Evolutionary conservation across 2,113 vertebrate genomes (phyloP).

Genomic region (Gymnarchus niloticus): DNA sequence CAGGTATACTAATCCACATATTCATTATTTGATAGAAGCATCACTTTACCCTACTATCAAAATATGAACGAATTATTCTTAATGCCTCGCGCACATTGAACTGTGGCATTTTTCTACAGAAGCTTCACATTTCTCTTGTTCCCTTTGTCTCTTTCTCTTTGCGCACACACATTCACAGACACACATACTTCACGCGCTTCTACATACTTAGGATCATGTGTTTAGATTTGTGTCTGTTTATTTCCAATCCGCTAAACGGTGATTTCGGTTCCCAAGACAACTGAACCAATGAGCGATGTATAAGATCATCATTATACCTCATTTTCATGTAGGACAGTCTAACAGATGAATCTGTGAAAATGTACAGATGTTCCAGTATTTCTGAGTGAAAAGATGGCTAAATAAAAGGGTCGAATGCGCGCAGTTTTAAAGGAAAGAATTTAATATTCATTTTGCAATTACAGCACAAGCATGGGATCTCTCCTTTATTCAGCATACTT

Average conservation of each 20-base stretch:
- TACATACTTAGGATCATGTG: background rate
- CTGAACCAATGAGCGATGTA: too few species aligned
- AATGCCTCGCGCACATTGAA: too few species aligned
- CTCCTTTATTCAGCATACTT: slow-evolving; percentile 53
- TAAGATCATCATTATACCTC: background rate
- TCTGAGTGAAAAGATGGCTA: slow-evolving; percentile 32
- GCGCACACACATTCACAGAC: too few species aligned
- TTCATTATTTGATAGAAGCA: too few species aligned
- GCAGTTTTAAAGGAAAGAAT: slow-evolving; percentile 61
- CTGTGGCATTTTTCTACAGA: background rate
- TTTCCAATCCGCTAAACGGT: background rate
- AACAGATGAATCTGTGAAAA: background rate
- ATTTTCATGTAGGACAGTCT: background rate
- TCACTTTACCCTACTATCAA: too few species aligned
- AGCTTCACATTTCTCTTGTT: background rate
- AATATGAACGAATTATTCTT: too few species aligned
- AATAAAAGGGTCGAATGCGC: slow-evolving; percentile 27
- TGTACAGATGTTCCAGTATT: background rate
- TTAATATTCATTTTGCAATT: slow-evolving; percentile 72
- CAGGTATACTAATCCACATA: too few species aligned
- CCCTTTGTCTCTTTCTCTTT: background rate
- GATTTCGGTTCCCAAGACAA: background rate
- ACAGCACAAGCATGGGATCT: slow-evolving; percentile 62
- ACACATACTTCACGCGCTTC: background rate
- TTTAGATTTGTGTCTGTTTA: background rate